phyloP scores from a whole-genome alignment of 1,140 invertebrate genomes.

The Luehdorfia chinensis region DNA sequence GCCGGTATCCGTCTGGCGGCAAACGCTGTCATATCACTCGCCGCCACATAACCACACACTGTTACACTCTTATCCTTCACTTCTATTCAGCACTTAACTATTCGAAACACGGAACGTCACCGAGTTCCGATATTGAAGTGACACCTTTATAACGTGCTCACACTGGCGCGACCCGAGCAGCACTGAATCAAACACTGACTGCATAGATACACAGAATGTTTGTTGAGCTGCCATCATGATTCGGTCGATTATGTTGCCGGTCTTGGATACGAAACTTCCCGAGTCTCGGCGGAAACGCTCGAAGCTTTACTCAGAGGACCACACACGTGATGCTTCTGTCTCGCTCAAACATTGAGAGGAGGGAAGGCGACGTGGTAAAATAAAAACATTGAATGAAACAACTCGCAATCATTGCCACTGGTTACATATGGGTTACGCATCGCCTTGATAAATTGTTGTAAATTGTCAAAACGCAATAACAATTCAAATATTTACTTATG shows the following conservation, averaged over 20 bases:
- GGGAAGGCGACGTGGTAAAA: constrained; percentile 55
- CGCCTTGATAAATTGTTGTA: constrained; percentile 16
- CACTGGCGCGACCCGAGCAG: constrained; percentile 58
- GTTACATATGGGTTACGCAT: constrained; percentile 25
- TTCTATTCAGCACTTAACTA: constrained; percentile 59
- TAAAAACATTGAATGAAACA: constrained; percentile 72
- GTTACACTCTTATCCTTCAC: constrained; percentile 66
- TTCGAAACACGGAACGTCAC: constrained; percentile 59
- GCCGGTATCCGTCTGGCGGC: constrained; percentile 74
- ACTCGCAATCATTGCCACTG: constrained; percentile 33
- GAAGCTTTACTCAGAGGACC: constrained; percentile 51
- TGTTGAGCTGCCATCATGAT: constrained; percentile 72
- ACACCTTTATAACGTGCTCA: constrained; percentile 40
- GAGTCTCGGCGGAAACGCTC: constrained; percentile 41
- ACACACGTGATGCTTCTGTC: constrained; percentile 65
- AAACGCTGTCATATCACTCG: constrained; percentile 76
- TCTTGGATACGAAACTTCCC: constrained; percentile 48
- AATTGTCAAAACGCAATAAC: constrained; percentile 13
- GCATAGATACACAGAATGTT: constrained; percentile 62
- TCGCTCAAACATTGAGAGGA: constrained; percentile 50
- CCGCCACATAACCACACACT: constrained; percentile 75
- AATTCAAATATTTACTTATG: neutral
- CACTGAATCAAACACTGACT: constrained; percentile 57
- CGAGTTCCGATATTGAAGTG: constrained; percentile 45
- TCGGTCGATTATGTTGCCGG: constrained; percentile 66